Evolutionary conservation across 37 sponge, comb jelly and placozoan genomes (phyloP).

Genomic region (Amphimedon queenslandica): DNA sequence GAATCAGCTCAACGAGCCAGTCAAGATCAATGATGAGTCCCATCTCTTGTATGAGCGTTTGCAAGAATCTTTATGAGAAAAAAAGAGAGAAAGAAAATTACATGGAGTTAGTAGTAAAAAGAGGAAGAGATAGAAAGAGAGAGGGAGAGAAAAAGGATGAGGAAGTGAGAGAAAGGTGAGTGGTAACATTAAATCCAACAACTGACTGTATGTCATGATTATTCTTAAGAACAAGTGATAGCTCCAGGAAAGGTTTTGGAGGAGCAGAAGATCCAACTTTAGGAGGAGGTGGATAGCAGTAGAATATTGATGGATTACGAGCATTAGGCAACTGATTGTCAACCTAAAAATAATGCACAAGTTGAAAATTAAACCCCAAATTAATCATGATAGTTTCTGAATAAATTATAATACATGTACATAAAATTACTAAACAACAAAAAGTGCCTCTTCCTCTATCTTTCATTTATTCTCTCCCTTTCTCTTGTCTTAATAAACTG

Average conservation of each 20-base stretch:
- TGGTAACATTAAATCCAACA: neutral
- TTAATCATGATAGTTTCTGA: no score
- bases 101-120: neutral
- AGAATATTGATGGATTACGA: slow-evolving; percentile 59
- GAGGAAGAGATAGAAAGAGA: no score
- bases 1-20: slow-evolving; percentile 49
- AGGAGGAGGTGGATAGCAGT: slow-evolving; percentile 62
- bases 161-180: neutral
- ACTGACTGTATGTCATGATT: slow-evolving; percentile 51
- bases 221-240: slow-evolving; percentile 22
- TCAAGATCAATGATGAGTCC: slow-evolving; percentile 77
- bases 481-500: no score
- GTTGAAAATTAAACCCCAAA: neutral
- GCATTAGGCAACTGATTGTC: slow-evolving; percentile 76
- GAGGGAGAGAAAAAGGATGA: no score
- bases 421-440: no score
- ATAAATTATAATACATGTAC: no score
- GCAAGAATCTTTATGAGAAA: slow-evolving; percentile 66
- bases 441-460: no score
- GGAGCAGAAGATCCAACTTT: slow-evolving; percentile 37
- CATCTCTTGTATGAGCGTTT: slow-evolving; percentile 81
- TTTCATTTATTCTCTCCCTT: no score
- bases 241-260: slow-evolving; percentile 75
- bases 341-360: slow-evolving; percentile 26
- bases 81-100: neutral